phyloP scores from a whole-genome alignment of 2,113 vertebrate genomes.

The Shinisaurus crocodilurus region DNA sequence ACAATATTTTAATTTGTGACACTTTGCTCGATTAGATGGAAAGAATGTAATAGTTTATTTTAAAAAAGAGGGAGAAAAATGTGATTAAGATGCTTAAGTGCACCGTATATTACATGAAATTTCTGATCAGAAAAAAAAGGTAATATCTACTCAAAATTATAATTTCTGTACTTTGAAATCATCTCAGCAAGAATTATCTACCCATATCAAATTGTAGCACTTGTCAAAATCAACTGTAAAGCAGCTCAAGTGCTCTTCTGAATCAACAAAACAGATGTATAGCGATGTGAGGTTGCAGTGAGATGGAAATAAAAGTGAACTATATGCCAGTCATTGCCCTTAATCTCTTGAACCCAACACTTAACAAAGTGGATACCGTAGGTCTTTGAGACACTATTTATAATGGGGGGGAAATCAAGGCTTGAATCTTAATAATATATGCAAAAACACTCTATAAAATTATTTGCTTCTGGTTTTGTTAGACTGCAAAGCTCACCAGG shows the following conservation, averaged over 20 bases:
- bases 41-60: slow-evolving; percentile 73
- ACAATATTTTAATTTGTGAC: slow-evolving; percentile 78
- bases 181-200: slow-evolving; percentile 97
- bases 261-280: slow-evolving; percentile 99
- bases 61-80: slow-evolving; percentile 63
- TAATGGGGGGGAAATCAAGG: slow-evolving; percentile 69
- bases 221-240: slow-evolving; percentile 93
- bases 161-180: slow-evolving; percentile 99
- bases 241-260: slow-evolving; percentile 96
- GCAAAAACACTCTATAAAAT: slow-evolving; percentile 77
- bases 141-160: slow-evolving; percentile 94
- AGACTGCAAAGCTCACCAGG: slow-evolving; percentile 57
- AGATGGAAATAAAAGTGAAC: slow-evolving; percentile 87
- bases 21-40: slow-evolving; percentile 76
- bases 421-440: slow-evolving; percentile 80
- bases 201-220: slow-evolving; percentile 90
- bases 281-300: slow-evolving; percentile 87
- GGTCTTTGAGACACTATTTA: slow-evolving; percentile 78
- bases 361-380: slow-evolving; percentile 79
- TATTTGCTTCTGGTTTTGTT: slow-evolving; percentile 69
- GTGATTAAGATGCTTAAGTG: slow-evolving; percentile 83
- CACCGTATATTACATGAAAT: slow-evolving; percentile 84
- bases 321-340: slow-evolving; percentile 80
- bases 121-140: slow-evolving; percentile 87
- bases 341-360: slow-evolving; percentile 83